Evolutionary conservation across 2,888 invertebrate species (phyloP).

Genomic region (Hyles lineata): DNA sequence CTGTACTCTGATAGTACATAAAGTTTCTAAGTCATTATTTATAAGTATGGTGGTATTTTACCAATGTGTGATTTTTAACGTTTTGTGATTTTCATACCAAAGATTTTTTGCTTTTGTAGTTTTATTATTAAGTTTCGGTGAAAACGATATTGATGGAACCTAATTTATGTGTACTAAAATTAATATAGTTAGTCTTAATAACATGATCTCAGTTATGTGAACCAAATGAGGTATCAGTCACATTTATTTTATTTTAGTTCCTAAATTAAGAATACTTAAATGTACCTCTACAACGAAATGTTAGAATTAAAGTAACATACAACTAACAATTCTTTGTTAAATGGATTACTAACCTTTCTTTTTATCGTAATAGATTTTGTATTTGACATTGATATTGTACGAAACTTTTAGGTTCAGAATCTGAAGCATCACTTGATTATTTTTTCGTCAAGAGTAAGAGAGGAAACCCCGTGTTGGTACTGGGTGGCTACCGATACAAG

Average conservation of each 20-base stretch:
- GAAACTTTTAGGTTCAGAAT: constrained; percentile 41
- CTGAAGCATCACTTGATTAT: constrained; percentile 45
- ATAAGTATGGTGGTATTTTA: neutral
- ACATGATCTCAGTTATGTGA: constrained; percentile 5
- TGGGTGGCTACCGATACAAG: constrained; percentile 52
- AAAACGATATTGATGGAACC: neutral
- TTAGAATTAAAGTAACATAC: neutral
- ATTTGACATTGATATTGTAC: constrained; percentile 1
- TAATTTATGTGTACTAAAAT: neutral
- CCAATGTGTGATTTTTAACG: neutral
- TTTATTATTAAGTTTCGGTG: neutral
- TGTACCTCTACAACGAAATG: constrained; percentile 22
- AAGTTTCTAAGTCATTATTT: neutral
- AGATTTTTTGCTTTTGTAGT: constrained; percentile 7
- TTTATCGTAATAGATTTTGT: neutral
- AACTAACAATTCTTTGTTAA: neutral
- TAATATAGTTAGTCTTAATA: neutral
- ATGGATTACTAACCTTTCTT: neutral
- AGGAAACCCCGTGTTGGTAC: constrained; percentile 55
- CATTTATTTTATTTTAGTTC: neutral
- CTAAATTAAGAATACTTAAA: neutral
- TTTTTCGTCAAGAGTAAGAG: constrained; percentile 52
- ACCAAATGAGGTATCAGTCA: neutral
- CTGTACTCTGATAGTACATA: neutral
- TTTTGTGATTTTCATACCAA: constrained; percentile 17